Base-by-base conservation (phyloP, 1,140 invertebrate species). In the Augochlora pura region DNA sequence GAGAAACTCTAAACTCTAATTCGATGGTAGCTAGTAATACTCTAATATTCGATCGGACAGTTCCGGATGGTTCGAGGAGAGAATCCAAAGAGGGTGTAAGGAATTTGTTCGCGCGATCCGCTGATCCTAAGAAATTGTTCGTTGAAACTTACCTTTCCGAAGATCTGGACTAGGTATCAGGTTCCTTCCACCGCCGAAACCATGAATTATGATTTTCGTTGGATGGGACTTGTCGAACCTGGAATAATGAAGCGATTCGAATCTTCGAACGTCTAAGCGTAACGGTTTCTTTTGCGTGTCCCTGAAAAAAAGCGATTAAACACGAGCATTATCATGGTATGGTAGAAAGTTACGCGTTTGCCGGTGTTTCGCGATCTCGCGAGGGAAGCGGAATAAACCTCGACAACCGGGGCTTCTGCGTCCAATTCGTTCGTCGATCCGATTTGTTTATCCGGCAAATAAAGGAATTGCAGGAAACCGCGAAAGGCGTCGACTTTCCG, bases 171-270 rank as follows among this genome's bases (percentile, higher is more conserved):
- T 97, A 0, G 96, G 97, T 9, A 96, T 95, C 25, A 96, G 93
- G 88, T 96, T 95, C 69, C 96, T 92, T 0, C 96, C 96, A 0
- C 96, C 96, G 0, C 96, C 96, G 86, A 97, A 97, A 21, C 97
- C 97, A 88, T 97, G 96, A 21, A 97, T 96, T 18, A 97, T 95
- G 10, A 97, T 94, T 93, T 97, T 97, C 0, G 96, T 96, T 0
- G 96, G 95, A 91, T 97, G 94, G 0, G 93, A 94, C 0, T 94
- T 93, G 90, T 97, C 96, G 88, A 97, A 97, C 77, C 94, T 94
- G 0, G 96, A 96, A 49, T 94, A 94, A 77, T 95, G 95, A 23
- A 97, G 89, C 0, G 96, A 96, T 42, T 95, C 94, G 52, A 94
- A 93, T 77, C 95, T 94, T 9, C 94, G 93, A 1, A 96, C 96